Evolutionary conservation across 2,888 invertebrate species (phyloP).

Genomic region (Coecobrya sp.): DNA sequence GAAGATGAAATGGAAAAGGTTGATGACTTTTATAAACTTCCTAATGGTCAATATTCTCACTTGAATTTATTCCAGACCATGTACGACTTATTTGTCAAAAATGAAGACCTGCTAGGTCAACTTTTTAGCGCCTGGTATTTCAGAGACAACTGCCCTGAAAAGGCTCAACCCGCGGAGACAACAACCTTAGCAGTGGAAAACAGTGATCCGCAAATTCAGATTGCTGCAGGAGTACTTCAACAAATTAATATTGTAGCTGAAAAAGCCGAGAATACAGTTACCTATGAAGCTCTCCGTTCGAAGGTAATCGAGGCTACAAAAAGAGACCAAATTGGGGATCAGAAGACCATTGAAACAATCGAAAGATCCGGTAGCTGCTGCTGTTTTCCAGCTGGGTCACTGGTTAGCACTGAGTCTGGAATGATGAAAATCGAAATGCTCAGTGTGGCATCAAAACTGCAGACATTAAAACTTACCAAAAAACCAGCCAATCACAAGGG

Average conservation of each 20-base stretch:
- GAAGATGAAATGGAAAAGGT: background rate
- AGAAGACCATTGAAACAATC: no score
- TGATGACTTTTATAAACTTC: conserved; percentile 59
- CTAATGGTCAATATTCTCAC: conserved; percentile 51
- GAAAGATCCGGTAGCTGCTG: no score
- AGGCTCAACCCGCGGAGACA: background rate
- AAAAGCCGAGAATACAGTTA: no score
- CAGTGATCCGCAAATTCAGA: no score
- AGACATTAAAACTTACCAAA: background rate
- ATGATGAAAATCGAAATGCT: background rate
- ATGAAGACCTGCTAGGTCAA: conserved; percentile 19
- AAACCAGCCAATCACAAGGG: background rate
- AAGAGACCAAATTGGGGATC: no score
- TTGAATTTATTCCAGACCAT: conserved; percentile 58
- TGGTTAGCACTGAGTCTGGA: no score
- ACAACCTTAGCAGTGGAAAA: no score
- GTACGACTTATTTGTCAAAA: background rate
- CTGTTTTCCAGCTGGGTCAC: no score
- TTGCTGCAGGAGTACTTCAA: no score
- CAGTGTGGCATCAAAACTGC: background rate
- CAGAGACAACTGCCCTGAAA: background rate
- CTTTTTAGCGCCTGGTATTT: conserved; percentile 52
- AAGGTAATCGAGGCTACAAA: no score
- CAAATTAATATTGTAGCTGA: no score
- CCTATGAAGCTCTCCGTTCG: no score